Evolutionary conservation across 2,888 invertebrate species (phyloP).

Genomic region (Hypolimnas misippus): DNA sequence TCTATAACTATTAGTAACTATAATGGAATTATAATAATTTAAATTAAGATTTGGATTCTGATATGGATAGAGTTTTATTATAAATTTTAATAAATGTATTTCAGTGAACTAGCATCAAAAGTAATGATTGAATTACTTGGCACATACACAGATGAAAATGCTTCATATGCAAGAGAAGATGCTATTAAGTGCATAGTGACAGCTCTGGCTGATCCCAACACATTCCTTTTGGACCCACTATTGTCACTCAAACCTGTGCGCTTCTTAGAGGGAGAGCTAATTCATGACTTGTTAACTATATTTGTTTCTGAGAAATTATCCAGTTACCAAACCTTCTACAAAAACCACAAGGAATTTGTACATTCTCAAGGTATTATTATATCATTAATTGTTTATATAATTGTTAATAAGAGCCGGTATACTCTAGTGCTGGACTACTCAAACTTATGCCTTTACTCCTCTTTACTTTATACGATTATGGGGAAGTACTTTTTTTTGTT

Average conservation of each 20-base stretch:
- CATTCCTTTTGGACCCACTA: slow-evolving; percentile 97
- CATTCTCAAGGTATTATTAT: slow-evolving; percentile 85
- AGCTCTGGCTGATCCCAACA: slow-evolving; percentile 97
- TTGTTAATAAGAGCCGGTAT: no score
- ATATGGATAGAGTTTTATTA: no score
- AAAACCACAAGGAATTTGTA: slow-evolving; percentile 96
- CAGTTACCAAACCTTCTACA: slow-evolving; percentile 96
- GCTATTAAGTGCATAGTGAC: slow-evolving; percentile 98
- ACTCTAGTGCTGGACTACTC: no score
- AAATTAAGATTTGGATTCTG: no score
- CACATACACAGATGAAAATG: slow-evolving; percentile 98
- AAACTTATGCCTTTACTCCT: no score
- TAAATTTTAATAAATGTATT: no score
- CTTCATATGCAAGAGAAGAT: slow-evolving; percentile 97
- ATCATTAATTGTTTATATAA: not conserved
- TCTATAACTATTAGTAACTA: no score
- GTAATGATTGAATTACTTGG: slow-evolving; percentile 98
- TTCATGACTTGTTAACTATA: slow-evolving; percentile 96
- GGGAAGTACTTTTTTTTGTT: no score
- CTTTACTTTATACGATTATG: no score
- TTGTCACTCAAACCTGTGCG: slow-evolving; percentile 96
- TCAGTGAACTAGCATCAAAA: slow-evolving; percentile 94
- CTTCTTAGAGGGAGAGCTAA: slow-evolving; percentile 96
- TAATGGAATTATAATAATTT: no score
- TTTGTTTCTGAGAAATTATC: slow-evolving; percentile 97